A percentile compares a stretch with the other conserved stretches of the same genome.
phyloP scores from a whole-genome alignment of 2,113 vertebrate species.

The Myiopsitta monachus region DNA sequence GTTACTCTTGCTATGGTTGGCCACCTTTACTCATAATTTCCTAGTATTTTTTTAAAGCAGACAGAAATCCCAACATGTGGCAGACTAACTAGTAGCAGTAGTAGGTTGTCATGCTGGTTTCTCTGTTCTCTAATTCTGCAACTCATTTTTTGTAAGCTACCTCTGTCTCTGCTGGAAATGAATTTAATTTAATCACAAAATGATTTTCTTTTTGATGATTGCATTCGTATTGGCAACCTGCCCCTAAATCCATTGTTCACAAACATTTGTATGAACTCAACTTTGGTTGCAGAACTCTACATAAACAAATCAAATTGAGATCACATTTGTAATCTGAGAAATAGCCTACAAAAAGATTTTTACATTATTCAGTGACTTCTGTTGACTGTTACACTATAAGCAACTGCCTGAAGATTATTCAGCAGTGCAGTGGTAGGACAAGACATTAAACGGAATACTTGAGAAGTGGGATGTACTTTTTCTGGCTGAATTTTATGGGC shows the following conservation, averaged over 20 bases:
- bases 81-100: neutral
- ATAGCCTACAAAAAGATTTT: neutral
- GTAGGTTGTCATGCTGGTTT: neutral
- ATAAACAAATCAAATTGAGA: neutral
- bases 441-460: neutral
- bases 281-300: neutral
- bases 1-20: neutral
- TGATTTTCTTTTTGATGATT: conserved; percentile 3
- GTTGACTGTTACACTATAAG: neutral
- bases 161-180: neutral
- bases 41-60: neutral
- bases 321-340: neutral
- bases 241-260: neutral
- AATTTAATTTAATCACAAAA: conserved; percentile 19
- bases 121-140: neutral
- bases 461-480: neutral
- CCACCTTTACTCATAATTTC: neutral
- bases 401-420: neutral
- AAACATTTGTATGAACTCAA: neutral
- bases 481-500: neutral
- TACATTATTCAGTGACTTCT: neutral
- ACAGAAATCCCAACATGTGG: neutral
- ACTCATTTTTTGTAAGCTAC: neutral
- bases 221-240: neutral
- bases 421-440: neutral